Conservation (phyloP, 2,888 invertebrate genomes). For the Drosophila emarginata region DNA sequence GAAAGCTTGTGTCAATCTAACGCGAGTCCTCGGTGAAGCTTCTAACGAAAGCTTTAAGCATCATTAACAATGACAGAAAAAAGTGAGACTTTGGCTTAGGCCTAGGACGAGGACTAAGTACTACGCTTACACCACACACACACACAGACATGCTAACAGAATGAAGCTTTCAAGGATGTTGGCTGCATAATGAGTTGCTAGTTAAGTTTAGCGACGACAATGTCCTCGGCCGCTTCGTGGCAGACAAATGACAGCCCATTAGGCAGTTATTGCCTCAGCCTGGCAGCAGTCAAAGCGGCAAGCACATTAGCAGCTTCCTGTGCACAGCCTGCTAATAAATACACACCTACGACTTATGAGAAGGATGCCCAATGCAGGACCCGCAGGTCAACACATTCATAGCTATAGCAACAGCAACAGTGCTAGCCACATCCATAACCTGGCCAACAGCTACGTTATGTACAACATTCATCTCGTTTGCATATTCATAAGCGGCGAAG, state of each 20-base stretch:
- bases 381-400: not conserved
- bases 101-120: conserved; percentile 24
- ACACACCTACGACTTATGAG: conserved; percentile 42
- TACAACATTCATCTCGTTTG: conserved; percentile 17
- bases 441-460: not conserved
- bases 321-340: conserved; percentile 63
- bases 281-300: conserved; percentile 60
- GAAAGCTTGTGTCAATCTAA: not conserved
- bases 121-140: not conserved
- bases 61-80: conserved; percentile 1
- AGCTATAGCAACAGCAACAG: not conserved
- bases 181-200: conserved; percentile 52
- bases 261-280: conserved; percentile 68
- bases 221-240: conserved; percentile 8
- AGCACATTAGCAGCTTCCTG: conserved; percentile 72
- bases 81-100: conserved; percentile 7
- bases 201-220: conserved; percentile 20
- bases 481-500: conserved; percentile 48
- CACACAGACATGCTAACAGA: no score
- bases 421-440: conserved; percentile 43
- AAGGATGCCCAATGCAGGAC: no score
- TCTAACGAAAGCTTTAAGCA: not conserved
- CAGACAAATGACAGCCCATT: conserved; percentile 70
- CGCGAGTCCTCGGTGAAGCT: not conserved
- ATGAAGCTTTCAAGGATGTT: conserved; percentile 38